These are phyloP conservation scores for Archaeoteleia sp. DNA, from an alignment of 2,888 invertebrate species.

Conservation along the genomic window DNA sequence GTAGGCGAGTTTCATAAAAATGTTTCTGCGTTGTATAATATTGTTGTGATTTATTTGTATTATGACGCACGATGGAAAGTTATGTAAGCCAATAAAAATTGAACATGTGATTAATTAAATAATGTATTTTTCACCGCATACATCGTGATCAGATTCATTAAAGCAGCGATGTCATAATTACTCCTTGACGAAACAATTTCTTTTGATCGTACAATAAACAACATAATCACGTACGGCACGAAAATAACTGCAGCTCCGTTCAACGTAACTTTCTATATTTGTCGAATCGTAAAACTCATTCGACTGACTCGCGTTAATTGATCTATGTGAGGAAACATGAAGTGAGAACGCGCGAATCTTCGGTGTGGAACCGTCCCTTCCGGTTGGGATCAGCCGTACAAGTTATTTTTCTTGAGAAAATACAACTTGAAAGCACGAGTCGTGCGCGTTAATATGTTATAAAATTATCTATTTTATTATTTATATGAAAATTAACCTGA, in stretches of 20 bases:
- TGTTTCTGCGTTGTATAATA: too few species aligned
- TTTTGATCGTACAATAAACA: constrained; percentile 36
- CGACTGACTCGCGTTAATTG: constrained; percentile 54
- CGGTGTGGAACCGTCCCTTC: constrained; percentile 51
- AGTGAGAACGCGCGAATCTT: constrained; percentile 47
- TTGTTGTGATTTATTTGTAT: too few species aligned
- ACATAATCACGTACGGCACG: constrained; percentile 42
- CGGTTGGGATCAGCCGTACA: constrained; percentile 34
- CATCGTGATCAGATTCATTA: constrained; percentile 44
- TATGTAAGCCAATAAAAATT: constrained; percentile 9
- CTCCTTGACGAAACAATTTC: constrained; percentile 43
- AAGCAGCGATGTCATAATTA: constrained; percentile 35
- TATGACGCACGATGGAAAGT: constrained; percentile 24
- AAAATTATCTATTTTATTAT: too few species aligned
- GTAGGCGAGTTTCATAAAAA: too few species aligned
- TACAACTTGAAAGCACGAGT: constrained; percentile 23
- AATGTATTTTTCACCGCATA: constrained; percentile 44
- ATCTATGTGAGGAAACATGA: constrained; percentile 53
- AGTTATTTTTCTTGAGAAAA: constrained; percentile 44
- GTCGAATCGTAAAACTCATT: constrained; percentile 55
- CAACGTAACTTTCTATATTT: constrained; percentile 51
- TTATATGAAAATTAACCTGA: too few species aligned
- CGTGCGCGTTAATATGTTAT: constrained; percentile 22
- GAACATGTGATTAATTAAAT: constrained; percentile 33
- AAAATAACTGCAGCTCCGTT: constrained; percentile 35